phyloP scores from a whole-genome alignment of 2,888 invertebrate genomes.

The Nemurella pictetii region DNA sequence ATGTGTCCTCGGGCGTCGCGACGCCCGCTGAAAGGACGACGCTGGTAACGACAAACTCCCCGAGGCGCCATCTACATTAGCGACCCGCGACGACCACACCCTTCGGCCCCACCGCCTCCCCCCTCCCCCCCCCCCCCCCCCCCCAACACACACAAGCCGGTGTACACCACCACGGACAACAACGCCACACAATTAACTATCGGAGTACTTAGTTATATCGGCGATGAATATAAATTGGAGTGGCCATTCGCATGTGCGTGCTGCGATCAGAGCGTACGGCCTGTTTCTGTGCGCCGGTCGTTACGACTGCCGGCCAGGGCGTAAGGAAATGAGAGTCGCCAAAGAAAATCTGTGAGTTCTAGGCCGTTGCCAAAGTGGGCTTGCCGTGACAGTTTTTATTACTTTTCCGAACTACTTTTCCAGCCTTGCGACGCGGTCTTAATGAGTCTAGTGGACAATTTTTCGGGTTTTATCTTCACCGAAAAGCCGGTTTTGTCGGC shows the following conservation, averaged over 20 bases:
- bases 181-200: background rate
- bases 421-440: background rate
- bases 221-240: background rate
- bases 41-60: background rate
- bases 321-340: no score
- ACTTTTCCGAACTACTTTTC: background rate
- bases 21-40: slow-evolving; percentile 1
- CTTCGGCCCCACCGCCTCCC: background rate
- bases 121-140: background rate
- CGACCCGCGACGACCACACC: slow-evolving; percentile 8
- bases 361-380: no score
- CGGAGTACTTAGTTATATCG: background rate
- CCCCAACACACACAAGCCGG: no score
- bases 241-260: no score
- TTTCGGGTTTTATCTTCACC: background rate
- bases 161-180: no score
- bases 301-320: no score
- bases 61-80: slow-evolving; percentile 18
- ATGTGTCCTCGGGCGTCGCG: background rate
- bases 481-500: no score
- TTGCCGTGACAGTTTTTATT: no score
- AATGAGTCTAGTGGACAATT: background rate
- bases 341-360: no score
- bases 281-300: no score
- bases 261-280: no score